A percentile compares a stretch with the other conserved stretches of the same genome.
Conservation (phyloP, 2,797 vertebrate genomes). For the Percopsis omiscomaycus region DNA sequence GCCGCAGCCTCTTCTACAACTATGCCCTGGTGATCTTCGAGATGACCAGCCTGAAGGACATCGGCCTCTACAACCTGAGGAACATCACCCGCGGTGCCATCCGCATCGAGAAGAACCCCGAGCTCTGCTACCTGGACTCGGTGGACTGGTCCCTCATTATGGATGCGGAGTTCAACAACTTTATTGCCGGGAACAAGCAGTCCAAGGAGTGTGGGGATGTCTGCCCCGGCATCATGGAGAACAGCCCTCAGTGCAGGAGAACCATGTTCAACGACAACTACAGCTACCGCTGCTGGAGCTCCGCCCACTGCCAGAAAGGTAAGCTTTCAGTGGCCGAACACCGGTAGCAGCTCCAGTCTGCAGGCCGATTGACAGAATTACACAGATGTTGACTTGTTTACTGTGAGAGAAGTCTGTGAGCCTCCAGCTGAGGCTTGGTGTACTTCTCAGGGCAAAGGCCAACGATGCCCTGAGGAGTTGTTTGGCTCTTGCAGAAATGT, state of each 20-base stretch:
- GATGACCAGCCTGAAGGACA: slow-evolving; percentile 97
- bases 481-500: neutral
- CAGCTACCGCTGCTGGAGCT: slow-evolving; percentile 96
- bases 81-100: slow-evolving; percentile 97
- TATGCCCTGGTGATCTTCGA: slow-evolving; percentile 98
- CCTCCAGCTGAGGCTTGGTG: slow-evolving; percentile 14
- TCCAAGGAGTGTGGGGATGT: slow-evolving; percentile 95
- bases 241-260: slow-evolving; percentile 85
- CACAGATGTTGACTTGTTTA: slow-evolving; percentile 22
- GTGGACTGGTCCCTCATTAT: slow-evolving; percentile 98
- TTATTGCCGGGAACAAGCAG: slow-evolving; percentile 93
- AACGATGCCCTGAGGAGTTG: neutral
- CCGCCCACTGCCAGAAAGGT: slow-evolving; percentile 98
- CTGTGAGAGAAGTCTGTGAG: slow-evolving; percentile 11
- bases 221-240: slow-evolving; percentile 92
- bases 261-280: slow-evolving; percentile 94
- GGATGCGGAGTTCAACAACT: slow-evolving; percentile 95
- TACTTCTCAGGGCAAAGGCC: slow-evolving; percentile 15
- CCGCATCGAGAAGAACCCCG: slow-evolving; percentile 96
- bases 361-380: neutral
- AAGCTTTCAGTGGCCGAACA: slow-evolving; percentile 55
- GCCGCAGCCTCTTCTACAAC: slow-evolving; percentile 96
- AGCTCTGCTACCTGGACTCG: slow-evolving; percentile 96
- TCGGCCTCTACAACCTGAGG: slow-evolving; percentile 90
- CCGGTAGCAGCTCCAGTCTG: slow-evolving; percentile 10